Evolutionary conservation across 2,113 vertebrate species (phyloP), one percentile per base, ranked within the genome.

Genomic region (Mastomys natalensis): DNA sequence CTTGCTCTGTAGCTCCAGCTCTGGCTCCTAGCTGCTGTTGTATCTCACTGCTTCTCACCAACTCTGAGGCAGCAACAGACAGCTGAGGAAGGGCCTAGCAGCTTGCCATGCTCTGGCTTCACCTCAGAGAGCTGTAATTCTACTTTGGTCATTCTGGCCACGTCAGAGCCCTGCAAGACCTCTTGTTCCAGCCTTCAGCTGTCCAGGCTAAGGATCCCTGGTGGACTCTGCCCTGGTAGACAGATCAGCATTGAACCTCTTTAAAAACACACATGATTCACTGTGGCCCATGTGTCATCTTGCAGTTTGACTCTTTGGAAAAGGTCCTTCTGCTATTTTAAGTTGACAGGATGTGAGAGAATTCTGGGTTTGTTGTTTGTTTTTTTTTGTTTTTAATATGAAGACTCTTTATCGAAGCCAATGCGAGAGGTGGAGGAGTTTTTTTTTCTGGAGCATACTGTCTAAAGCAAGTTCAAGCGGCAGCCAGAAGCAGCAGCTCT

Each of bases 371-470:
- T 48, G 45, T 48, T 48, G n/a, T 19, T 40, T 92, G 84, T n/a
- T 26, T 78, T 4, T 95, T 80, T 89, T 51, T 8, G 26, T 9
- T 3, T n/a, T 37, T 66, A n/a, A 45, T 31, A 6, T 91, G 78
- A 82, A 2, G 64, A 86, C 11, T 5, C 97, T 89, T 87, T 1
- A 64, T 90, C 86, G 85, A 78, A 37, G 4, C 24, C 51, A 55
- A 26, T 62, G 74, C 37, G 48, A 53, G 17, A 70, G 22, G 21
- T 81, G 66, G 88, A 93, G 17, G 62, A 89, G 37, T 26, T 55
- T 10, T 74, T 74, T 1, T 45, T 40, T 21, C 43, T 45, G 3
- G 0, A 70, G 64, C 15, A 0, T 1, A 40, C 5, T 2, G 55
- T 8, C 40, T 31, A 55, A 62, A 82, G 13, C 70, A 70, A 64